Evolutionary conservation across 2,888 invertebrate genomes (phyloP), one percentile per base, ranked within the genome.

Genomic region (Clusia tigrina): DNA sequence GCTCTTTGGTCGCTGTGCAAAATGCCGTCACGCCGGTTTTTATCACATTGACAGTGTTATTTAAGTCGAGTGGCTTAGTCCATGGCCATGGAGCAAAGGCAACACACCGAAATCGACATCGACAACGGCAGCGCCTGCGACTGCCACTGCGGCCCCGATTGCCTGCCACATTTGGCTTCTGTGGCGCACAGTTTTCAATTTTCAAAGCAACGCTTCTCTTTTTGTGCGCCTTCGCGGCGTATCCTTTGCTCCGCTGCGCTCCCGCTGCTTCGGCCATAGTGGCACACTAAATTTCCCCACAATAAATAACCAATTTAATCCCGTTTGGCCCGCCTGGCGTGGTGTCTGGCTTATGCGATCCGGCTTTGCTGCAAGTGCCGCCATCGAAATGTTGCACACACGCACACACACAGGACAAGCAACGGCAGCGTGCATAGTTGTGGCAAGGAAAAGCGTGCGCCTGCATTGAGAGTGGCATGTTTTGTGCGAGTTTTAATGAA

Each of bases 251-350:
- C 15, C 9, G 23, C 48, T 3, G 24, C 24, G n/a, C n/a, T 15
- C 58, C n/a, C 32, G 46, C 38, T 22, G 46, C 56, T 32, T 22
- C 42, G 25, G 37, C 12, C 32, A 52, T 23, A 51, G 58, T 60
- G 54, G 26, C 57, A 51, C 62, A 57, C 56, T 57, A 62, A 65
- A 65, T 57, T 46, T 51, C 54, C 10, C 58, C 48, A 58, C 61
- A 63, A 66, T 63, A 63, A 63, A 63, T 65, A 63, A 65, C 55
- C 65, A 60, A 62, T 65, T 65, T 63, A 65, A 62, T 63, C 63
- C 60, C 58, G 57, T 26, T n/a, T 58, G 42, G 48, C 46, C 53
- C 24, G 24, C n/a, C 24, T 48, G 54, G 15, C n/a, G 46, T 18
- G 48, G 20, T 2, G 12, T 37, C 1, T 37, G 32, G 3, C 37